These are phyloP conservation scores for Cryptoblepharus egeriae DNA, from an alignment of 2,797 vertebrate species.

Conservation along the genomic window DNA sequence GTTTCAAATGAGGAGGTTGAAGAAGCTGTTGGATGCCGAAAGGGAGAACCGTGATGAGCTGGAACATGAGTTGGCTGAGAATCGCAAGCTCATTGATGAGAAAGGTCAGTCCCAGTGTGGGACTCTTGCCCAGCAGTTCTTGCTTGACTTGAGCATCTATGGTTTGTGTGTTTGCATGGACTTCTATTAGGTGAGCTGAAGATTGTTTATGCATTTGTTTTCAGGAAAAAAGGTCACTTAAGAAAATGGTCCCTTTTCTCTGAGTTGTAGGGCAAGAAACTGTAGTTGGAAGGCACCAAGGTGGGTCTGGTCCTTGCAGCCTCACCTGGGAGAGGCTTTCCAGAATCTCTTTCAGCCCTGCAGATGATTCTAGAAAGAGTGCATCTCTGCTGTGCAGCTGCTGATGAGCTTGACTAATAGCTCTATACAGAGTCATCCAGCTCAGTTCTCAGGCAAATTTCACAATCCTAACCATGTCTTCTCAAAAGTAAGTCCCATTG, in stretches of 20 bases:
- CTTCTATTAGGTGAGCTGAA: background rate
- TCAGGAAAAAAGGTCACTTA: background rate
- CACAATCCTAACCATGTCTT: no score
- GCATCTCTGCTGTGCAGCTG: fast-evolving
- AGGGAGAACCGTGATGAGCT: constrained; percentile 86
- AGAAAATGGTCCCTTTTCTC: background rate
- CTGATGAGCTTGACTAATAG: background rate
- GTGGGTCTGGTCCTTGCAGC: background rate
- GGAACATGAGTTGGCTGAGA: constrained; percentile 85
- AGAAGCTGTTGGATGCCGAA: constrained; percentile 84
- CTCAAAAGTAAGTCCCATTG: no score
- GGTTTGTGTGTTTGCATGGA: background rate
- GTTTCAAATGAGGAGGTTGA: constrained; percentile 88
- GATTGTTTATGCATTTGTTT: no score
- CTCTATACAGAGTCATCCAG: background rate
- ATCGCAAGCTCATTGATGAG: constrained; percentile 78
- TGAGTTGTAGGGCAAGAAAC: background rate
- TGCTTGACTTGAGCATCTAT: background rate
- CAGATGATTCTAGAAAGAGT: no score
- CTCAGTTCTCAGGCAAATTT: no score
- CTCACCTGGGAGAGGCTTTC: no score
- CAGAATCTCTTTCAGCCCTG: no score
- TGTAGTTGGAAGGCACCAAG: background rate
- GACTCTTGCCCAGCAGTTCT: no score
- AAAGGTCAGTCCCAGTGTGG: constrained; percentile 78